These are phyloP conservation scores for Tanytarsus gracilentus DNA, from an alignment of 2,888 invertebrate genomes.

Conservation along the genomic window DNA sequence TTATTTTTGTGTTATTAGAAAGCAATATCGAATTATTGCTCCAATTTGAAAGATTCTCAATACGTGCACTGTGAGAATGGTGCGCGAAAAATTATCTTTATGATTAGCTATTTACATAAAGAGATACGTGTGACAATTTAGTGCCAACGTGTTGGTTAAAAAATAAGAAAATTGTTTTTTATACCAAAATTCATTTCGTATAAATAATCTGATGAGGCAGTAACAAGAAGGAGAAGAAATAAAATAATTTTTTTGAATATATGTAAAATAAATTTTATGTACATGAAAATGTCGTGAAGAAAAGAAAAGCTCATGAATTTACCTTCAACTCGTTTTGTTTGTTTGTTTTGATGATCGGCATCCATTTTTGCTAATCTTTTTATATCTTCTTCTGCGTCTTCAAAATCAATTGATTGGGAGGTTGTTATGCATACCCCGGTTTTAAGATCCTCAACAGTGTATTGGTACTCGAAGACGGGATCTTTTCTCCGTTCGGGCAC, in stretches of 20 bases:
- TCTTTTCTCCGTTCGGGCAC: slow-evolving; percentile 36
- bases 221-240: not conserved
- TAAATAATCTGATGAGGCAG: slow-evolving; percentile 14
- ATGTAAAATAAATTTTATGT: not conserved
- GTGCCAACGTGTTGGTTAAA: not conserved
- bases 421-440: slow-evolving; percentile 28
- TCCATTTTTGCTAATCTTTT: slow-evolving; percentile 33
- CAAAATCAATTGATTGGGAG: slow-evolving; percentile 29
- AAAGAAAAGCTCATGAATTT: slow-evolving; percentile 32
- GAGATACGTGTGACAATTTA: not conserved
- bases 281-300: not conserved
- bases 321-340: slow-evolving; percentile 52
- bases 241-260: not conserved
- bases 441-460: slow-evolving; percentile 28
- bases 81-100: not conserved
- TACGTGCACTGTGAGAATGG: not conserved
- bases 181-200: slow-evolving; percentile 25
- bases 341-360: slow-evolving; percentile 30
- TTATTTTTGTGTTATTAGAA: not conserved
- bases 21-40: slow-evolving; percentile 20
- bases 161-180: not conserved
- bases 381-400: slow-evolving; percentile 32
- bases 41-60: not conserved
- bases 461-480: slow-evolving; percentile 20
- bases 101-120: not conserved